Evolutionary conservation across 1,140 invertebrate species (phyloP).

Genomic region (Pentalonia nigronervosa): DNA sequence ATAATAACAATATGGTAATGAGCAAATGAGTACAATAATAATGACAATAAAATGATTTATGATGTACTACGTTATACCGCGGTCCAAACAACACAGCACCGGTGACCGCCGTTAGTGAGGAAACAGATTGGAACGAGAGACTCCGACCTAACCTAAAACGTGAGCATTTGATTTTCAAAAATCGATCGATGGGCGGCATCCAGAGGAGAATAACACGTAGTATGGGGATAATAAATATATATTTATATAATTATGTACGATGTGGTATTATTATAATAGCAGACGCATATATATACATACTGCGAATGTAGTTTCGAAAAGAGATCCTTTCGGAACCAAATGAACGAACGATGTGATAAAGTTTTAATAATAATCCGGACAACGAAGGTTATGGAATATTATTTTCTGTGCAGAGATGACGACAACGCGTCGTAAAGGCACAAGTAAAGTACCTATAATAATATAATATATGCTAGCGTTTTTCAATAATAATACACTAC

Average conservation of each 20-base stretch:
- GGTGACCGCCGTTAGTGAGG: too few relatives aligned
- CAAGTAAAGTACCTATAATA: too few relatives aligned
- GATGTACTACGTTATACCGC: neutral
- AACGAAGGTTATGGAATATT: neutral
- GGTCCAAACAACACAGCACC: neutral
- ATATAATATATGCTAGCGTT: neutral
- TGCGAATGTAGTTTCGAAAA: neutral
- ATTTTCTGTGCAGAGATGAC: neutral
- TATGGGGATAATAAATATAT: neutral
- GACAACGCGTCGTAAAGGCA: neutral
- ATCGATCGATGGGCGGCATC: neutral
- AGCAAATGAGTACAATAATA: neutral
- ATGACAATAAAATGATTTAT: neutral
- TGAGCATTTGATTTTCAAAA: neutral
- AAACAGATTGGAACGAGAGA: too few relatives aligned
- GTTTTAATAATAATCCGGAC: neutral
- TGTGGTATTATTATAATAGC: neutral
- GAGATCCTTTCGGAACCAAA: neutral
- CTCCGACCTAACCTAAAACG: neutral
- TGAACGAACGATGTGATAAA: neutral
- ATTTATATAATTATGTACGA: neutral
- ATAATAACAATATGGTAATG: neutral
- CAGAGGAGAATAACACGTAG: neutral
- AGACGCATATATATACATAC: neutral
- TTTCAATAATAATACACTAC: neutral